These are phyloP conservation scores for Palaemon carinicauda DNA, from an alignment of 1,140 invertebrate species.

Conservation along the genomic window DNA sequence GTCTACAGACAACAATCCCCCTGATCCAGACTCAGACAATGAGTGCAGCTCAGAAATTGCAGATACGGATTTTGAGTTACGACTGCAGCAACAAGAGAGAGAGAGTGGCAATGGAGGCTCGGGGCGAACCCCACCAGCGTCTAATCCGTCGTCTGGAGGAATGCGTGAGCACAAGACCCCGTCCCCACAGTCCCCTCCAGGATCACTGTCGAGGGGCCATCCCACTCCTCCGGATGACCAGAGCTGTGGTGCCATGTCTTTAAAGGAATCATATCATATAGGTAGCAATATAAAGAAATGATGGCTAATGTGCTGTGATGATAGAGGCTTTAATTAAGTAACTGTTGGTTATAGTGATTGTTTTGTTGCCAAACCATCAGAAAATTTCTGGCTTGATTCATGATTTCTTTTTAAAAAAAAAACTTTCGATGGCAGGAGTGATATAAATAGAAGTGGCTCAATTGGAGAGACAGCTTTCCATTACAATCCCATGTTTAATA, in stretches of 20 bases:
- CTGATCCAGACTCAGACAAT: constrained; percentile 59
- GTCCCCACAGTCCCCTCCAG: constrained; percentile 46
- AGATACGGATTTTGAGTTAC: constrained; percentile 44
- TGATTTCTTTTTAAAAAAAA: constrained; percentile 53
- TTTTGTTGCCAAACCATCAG: constrained; percentile 57
- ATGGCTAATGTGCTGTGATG: constrained; percentile 58
- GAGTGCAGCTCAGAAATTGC: constrained; percentile 57
- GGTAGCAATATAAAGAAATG: constrained; percentile 59
- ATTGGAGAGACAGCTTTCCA: constrained; percentile 51
- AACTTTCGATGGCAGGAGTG: constrained; percentile 53
- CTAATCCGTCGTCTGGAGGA: constrained; percentile 43
- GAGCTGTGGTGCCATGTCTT: constrained; percentile 57
- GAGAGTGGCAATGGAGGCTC: constrained; percentile 31
- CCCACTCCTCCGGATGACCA: constrained; percentile 45
- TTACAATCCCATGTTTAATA: constrained; percentile 51
- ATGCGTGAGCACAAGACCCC: constrained; percentile 53
- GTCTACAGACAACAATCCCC: constrained; percentile 46
- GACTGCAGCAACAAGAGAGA: constrained; percentile 34
- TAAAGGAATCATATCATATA: constrained; percentile 58
- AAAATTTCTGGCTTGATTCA: constrained; percentile 48
- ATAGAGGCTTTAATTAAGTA: constrained; percentile 58
- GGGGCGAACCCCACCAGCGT: constrained; percentile 42
- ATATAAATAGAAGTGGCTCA: constrained; percentile 51
- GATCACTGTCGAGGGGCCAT: constrained; percentile 33
- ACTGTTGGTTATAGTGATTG: constrained; percentile 57